Evolutionary conservation across 1,140 invertebrate species (phyloP).

Genomic region (Eurosta solidaginis): DNA sequence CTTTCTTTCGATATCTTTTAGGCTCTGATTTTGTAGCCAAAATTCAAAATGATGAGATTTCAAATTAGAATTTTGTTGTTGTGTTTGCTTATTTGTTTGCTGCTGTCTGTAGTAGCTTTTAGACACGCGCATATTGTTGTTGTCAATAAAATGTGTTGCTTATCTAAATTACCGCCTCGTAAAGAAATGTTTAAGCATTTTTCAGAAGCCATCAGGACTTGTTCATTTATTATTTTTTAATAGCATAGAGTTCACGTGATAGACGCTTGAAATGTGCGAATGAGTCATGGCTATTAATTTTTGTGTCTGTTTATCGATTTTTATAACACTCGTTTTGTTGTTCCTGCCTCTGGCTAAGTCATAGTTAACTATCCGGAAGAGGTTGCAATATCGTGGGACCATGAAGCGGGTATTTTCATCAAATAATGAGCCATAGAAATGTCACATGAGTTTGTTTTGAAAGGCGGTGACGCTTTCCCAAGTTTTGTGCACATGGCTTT

Average conservation of each 20-base stretch:
- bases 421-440: no score
- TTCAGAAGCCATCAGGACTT: conserved; percentile 12
- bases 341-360: no score
- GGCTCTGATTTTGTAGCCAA: neutral
- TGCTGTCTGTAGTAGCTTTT: conserved; percentile 1
- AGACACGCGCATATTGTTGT: conserved; percentile 2
- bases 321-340: no score
- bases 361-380: no score
- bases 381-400: no score
- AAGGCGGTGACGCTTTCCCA: no score
- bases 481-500: no score
- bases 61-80: neutral
- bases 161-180: conserved; percentile 1
- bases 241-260: conserved; percentile 1
- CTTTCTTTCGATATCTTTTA: neutral
- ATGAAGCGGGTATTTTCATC: no score
- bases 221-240: conserved; percentile 22
- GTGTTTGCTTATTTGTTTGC: neutral
- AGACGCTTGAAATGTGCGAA: neutral
- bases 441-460: no score
- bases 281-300: neutral
- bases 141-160: conserved; percentile 11
- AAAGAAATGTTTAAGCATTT: neutral
- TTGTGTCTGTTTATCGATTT: no score
- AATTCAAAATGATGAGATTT: neutral